Evolutionary conservation across 2,113 vertebrate species (phyloP).

Genomic region (Acinonyx jubatus): DNA sequence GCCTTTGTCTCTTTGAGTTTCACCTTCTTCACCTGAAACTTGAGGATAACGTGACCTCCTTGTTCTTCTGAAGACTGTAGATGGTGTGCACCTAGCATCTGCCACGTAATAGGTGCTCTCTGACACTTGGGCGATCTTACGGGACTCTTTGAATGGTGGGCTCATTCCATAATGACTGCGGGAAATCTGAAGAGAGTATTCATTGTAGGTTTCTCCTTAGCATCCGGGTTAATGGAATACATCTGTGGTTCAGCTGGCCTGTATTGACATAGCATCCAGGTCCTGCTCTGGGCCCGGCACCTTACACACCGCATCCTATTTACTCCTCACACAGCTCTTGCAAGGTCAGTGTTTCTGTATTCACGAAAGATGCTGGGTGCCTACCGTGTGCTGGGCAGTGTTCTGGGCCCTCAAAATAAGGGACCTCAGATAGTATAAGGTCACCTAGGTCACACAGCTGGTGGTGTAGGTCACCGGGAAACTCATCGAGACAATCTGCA

Average conservation of each 20-base stretch:
- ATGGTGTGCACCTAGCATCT: not conserved
- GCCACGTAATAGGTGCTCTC: not conserved
- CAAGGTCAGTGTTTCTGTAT: not conserved
- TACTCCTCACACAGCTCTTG: not conserved
- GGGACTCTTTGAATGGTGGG: too few relatives aligned
- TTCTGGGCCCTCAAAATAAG: not conserved
- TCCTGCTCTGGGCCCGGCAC: not conserved
- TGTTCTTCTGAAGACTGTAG: not conserved
- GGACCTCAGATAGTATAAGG: not conserved
- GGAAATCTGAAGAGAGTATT: not conserved
- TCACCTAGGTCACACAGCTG: too few relatives aligned
- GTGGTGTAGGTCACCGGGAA: not conserved
- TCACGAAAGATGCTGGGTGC: not conserved
- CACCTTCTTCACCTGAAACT: not conserved
- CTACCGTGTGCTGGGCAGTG: not conserved
- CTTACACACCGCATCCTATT: not conserved
- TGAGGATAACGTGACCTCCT: too few relatives aligned
- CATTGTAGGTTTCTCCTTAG: not conserved
- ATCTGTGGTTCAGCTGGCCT: not conserved
- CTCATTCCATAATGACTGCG: not conserved
- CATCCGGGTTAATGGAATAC: not conserved
- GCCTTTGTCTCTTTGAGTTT: not conserved
- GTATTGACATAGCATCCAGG: not conserved
- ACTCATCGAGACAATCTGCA: not conserved
- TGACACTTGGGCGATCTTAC: not conserved